phyloP scores from a whole-genome alignment of 2,113 vertebrate genomes.

The Dasyurus viverrinus region DNA sequence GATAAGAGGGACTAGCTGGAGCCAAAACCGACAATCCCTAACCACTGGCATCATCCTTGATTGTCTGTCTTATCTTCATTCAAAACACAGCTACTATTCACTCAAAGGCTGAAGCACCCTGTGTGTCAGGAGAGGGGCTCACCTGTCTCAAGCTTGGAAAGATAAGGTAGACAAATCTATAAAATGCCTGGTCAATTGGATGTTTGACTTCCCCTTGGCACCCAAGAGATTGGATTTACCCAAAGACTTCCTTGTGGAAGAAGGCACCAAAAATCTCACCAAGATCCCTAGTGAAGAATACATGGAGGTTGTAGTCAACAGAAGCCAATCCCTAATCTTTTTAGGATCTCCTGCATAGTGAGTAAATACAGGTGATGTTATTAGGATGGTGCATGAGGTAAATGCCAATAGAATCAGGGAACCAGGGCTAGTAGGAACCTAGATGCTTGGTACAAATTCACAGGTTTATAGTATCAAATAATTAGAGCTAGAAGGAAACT shows the following conservation, averaged over 20 bases:
- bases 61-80: slow-evolving; percentile 79
- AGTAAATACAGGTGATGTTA: slow-evolving; percentile 22
- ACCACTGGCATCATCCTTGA: slow-evolving; percentile 74
- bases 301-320: not conserved
- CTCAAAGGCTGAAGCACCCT: slow-evolving; percentile 64
- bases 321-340: slow-evolving; percentile 26
- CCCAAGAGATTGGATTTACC: not conserved
- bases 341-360: not conserved
- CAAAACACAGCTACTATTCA: slow-evolving; percentile 79
- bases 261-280: not conserved
- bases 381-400: not conserved
- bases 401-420: slow-evolving; percentile 6
- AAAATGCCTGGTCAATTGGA: slow-evolving; percentile 50
- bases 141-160: slow-evolving; percentile 65
- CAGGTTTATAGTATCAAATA: not conserved
- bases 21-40: slow-evolving; percentile 78
- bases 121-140: slow-evolving; percentile 69
- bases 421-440: not conserved
- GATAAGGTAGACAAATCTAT: slow-evolving; percentile 65
- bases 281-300: slow-evolving; percentile 7
- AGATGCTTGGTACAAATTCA: not conserved
- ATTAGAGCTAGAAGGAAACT: not conserved
- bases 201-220: slow-evolving; percentile 9
- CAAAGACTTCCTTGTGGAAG: not conserved
- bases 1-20: slow-evolving; percentile 81